A percentile compares a stretch with the other conserved stretches of the same genome.
Evolutionary conservation across 1,140 invertebrate species (phyloP).

Genomic region (Microplitis demolitor): DNA sequence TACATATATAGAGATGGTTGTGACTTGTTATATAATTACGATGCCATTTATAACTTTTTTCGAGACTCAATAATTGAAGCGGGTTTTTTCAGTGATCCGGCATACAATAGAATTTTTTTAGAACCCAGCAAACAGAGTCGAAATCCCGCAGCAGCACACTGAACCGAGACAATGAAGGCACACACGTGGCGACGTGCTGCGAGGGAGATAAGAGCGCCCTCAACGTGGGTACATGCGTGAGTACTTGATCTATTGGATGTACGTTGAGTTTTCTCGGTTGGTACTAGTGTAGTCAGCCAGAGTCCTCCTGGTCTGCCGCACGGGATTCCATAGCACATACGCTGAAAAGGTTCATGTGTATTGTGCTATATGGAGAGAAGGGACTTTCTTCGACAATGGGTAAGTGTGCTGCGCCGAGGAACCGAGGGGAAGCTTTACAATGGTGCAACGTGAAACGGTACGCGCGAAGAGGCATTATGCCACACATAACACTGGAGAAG

Average conservation of each 20-base stretch:
- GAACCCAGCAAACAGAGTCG: too few relatives aligned
- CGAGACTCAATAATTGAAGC: too few relatives aligned
- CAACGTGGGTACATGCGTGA: conserved; percentile 9
- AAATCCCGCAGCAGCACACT: not conserved
- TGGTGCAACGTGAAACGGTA: conserved; percentile 48
- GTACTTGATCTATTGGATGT: conserved; percentile 9
- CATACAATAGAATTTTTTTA: too few relatives aligned
- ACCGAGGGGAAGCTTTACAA: conserved; percentile 35
- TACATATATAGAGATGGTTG: too few relatives aligned
- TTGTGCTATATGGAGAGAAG: conserved; percentile 1
- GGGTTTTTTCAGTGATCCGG: too few relatives aligned
- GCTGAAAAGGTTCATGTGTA: too few relatives aligned
- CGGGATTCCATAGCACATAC: not conserved
- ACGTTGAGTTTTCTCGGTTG: not conserved
- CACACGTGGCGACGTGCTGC: conserved; percentile 6
- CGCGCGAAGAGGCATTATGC: conserved; percentile 40
- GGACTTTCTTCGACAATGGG: conserved; percentile 43
- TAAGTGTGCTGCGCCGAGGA: conserved; percentile 35
- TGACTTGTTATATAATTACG: too few relatives aligned
- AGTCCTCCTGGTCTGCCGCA: too few relatives aligned
- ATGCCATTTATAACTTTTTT: too few relatives aligned
- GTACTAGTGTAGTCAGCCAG: too few relatives aligned
- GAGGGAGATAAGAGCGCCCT: conserved; percentile 1
- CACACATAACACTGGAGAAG: not conserved
- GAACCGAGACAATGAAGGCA: not conserved